A percentile compares a stretch with the other conserved stretches of the same genome.
Evolutionary conservation across 2,113 vertebrate genomes (phyloP).

Genomic region (Crotalus tigris): DNA sequence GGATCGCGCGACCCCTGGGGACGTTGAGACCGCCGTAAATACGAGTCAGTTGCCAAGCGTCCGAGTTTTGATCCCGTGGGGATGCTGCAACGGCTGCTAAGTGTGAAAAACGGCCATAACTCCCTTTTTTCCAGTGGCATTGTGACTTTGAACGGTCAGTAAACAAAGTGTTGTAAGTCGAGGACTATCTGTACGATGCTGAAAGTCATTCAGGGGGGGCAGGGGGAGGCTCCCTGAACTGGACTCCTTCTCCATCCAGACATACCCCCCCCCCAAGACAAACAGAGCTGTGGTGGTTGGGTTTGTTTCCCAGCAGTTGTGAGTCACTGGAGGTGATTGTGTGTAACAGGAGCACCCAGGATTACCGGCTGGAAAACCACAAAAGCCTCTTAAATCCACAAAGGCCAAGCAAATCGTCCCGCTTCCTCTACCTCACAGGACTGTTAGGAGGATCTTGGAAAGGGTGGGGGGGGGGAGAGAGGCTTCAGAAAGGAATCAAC

Average conservation of each 20-base stretch:
- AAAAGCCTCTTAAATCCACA: neutral
- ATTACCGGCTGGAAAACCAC: neutral
- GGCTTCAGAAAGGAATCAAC: neutral
- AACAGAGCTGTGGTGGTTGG: too few species aligned
- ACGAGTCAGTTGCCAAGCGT: rapidly evolving
- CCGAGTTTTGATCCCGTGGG: neutral
- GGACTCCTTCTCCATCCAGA: neutral
- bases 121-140: too few species aligned
- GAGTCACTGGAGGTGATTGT: neutral
- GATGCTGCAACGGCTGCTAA: neutral
- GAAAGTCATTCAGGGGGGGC: too few species aligned
- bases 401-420: neutral
- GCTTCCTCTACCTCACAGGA: neutral
- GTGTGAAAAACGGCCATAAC: neutral
- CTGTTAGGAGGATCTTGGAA: neutral
- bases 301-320: neutral
- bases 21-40: neutral
- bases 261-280: too few species aligned
- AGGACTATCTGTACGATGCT: too few species aligned
- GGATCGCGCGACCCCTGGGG: too few species aligned
- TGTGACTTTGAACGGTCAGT: too few species aligned
- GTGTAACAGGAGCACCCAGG: neutral
- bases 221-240: neutral
- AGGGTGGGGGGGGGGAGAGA: rapidly evolving
- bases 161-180: too few species aligned